Evolutionary conservation across 2,888 invertebrate species (phyloP).

Genomic region (Molorchus minor): DNA sequence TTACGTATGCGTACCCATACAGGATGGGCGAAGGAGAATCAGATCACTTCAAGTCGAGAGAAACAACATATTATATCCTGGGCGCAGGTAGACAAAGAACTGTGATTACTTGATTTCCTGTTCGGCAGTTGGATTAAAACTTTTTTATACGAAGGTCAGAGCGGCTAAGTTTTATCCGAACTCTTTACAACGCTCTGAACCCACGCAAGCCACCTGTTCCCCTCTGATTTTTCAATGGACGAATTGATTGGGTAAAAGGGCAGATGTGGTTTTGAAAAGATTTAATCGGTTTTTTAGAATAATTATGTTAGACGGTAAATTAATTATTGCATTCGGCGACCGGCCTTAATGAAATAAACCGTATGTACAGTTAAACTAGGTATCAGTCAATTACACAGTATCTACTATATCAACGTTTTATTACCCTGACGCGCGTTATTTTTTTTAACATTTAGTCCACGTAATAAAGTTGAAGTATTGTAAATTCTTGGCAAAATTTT

Average conservation of each 20-base stretch:
- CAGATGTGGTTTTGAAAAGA: conserved; percentile 11
- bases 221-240: conserved; percentile 16
- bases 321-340: no score
- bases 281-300: conserved; percentile 16
- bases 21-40: conserved; percentile 6
- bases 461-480: conserved; percentile 8
- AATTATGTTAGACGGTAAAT: conserved; percentile 10
- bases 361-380: no score
- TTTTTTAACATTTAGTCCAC: no score
- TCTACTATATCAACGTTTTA: no score
- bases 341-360: no score
- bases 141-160: conserved; percentile 23
- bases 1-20: conserved; percentile 18
- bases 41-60: conserved; percentile 10
- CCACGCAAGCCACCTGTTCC: conserved; percentile 30
- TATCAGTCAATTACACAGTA: no score
- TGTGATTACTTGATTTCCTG: conserved; percentile 50
- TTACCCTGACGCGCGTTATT: no score
- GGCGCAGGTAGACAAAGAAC: conserved; percentile 48
- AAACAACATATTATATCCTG: conserved; percentile 28
- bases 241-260: conserved; percentile 17
- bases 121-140: conserved; percentile 36
- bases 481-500: no score
- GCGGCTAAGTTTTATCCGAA: conserved; percentile 15
- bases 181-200: conserved; percentile 8